Conservation (phyloP, 2,888 invertebrate genomes). For the Rapana venosa region DNA sequence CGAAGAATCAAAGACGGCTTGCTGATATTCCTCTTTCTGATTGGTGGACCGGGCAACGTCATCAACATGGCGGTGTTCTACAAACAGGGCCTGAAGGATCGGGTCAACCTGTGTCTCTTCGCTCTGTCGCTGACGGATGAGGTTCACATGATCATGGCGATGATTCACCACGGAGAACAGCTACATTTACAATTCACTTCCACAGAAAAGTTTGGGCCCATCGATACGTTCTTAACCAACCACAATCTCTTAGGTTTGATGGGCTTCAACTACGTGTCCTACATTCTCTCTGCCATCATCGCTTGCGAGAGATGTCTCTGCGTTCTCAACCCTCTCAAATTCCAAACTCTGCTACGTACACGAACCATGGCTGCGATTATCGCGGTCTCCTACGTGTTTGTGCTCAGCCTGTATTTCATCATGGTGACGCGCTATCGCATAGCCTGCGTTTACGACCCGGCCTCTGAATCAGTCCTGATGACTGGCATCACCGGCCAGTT, state of each 20-base stretch:
- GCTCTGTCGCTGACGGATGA: not conserved
- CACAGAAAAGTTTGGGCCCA: not conserved
- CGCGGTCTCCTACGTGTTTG: not conserved
- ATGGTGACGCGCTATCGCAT: not conserved
- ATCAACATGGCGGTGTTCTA: conserved; percentile 23
- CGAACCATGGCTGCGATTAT: not conserved
- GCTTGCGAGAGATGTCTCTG: not conserved
- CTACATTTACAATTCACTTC: not conserved
- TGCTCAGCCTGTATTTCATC: not conserved
- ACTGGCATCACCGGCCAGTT: not conserved
- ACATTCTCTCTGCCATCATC: not conserved
- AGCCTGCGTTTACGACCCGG: not conserved
- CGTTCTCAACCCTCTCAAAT: not conserved
- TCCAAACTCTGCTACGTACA: not conserved
- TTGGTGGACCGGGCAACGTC: not conserved
- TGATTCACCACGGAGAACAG: not conserved
- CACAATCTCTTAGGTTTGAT: not conserved
- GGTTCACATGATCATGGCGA: not conserved
- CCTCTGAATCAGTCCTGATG: not conserved
- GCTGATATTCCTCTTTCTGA: not conserved
- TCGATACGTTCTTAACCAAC: not conserved
- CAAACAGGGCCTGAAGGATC: not conserved
- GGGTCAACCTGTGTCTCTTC: conserved; percentile 12
- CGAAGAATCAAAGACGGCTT: not conserved
- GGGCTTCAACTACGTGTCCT: not conserved